These are phyloP conservation scores for Cassiopea xamachana DNA, from an alignment of 30 jellyfish, hydroid and myxozoan species.

Conservation along the genomic window DNA sequence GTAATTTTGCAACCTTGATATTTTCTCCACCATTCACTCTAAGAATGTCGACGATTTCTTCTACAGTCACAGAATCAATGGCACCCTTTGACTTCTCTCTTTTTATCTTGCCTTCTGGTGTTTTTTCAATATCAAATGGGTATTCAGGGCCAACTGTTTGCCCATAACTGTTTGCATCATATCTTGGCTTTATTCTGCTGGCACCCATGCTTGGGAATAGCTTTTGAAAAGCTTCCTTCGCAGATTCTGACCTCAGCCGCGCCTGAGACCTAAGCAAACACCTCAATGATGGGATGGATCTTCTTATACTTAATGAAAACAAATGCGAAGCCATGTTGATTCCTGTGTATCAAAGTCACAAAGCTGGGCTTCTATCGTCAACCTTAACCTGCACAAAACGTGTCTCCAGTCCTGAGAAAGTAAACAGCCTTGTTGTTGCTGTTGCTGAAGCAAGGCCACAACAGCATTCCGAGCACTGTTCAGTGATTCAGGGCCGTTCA, in stretches of 20 bases:
- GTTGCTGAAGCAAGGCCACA: not conserved
- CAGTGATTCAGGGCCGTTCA: no score
- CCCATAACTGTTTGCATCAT: conserved; percentile 87
- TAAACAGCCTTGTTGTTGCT: not conserved
- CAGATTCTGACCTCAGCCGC: conserved; percentile 65
- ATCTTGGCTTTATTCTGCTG: conserved; percentile 65
- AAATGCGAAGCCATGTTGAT: conserved; percentile 50
- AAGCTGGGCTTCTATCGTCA: not conserved
- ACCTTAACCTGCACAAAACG: not conserved
- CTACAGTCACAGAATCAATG: conserved; percentile 71
- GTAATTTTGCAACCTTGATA: conserved; percentile 68
- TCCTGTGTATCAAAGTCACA: not conserved
- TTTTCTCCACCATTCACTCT: conserved; percentile 67
- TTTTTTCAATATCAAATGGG: conserved; percentile 82
- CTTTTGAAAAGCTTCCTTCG: conserved; percentile 81
- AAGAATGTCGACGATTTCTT: conserved; percentile 68
- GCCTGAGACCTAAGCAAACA: conserved; percentile 21
- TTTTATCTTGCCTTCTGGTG: conserved; percentile 78
- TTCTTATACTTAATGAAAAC: conserved; percentile 28
- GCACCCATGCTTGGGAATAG: conserved; percentile 72
- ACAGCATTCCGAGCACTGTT: no score
- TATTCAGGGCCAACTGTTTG: conserved; percentile 88
- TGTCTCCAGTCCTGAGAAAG: not conserved
- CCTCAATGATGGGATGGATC: conserved; percentile 25
- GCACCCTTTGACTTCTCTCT: conserved; percentile 73